Base-by-base conservation (phyloP, 2,797 vertebrate species). In the Acipenser transmontanus region DNA sequence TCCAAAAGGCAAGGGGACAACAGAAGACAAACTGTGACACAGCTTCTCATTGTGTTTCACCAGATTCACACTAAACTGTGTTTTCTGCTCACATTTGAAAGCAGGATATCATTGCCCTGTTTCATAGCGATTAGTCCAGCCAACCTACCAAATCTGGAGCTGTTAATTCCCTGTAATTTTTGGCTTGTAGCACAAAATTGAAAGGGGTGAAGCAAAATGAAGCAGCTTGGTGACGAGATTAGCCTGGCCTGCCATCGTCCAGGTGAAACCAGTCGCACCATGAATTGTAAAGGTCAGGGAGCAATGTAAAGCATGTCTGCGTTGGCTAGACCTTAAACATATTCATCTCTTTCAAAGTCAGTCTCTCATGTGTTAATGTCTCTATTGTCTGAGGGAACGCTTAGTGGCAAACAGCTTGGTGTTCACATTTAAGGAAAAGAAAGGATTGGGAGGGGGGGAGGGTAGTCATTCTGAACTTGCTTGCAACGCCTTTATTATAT, bases 331-430 rank as follows among this genome's bases (percentile, higher is more conserved):
- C 74, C 76, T 71, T 76, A 80, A 77, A 78, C 71, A 78, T 78
- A 83, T 80, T 83, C 80, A 81, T 74, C 74, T 73, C 72, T 85
- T 87, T 88, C 79, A 85, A 68, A 87, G 73, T 69, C 85, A 81
- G 82, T 89, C 86, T 87, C 84, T 88, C 86, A 82, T 89, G 87
- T 87, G 87, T 78, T 88, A 89, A 90, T 87, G 85, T 87, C 82
- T 85, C 83, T 78, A 87, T 90, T 89, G 88, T 89, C 82, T 77
- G 68, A 74, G 69, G 83, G 49, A 54, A 78, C 69, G 71, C 84
- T 86, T 86, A 84, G 85, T 84, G 80, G 86, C 78, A 79, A 81
- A 84, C 86, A 87, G 88, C 85, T 86, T 83, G 84, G 78, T 81
- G 76, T 80, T 86, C 71, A 79, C 84, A 81, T 87, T 86, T 81